Evolutionary conservation across 2,888 invertebrate species (phyloP).

Genomic region (Agriotes lineatus): DNA sequence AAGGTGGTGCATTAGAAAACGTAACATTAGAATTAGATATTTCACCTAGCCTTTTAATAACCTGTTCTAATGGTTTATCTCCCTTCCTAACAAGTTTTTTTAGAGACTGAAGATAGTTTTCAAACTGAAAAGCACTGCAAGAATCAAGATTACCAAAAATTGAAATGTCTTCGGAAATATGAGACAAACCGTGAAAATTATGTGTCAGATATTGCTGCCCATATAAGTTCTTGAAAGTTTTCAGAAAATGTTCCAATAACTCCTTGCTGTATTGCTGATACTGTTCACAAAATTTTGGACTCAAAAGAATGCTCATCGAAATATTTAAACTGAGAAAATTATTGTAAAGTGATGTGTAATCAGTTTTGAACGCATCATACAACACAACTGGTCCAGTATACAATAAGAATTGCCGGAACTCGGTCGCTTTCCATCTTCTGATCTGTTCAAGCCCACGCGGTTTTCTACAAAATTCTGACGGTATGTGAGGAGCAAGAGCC

Average conservation of each 20-base stretch:
- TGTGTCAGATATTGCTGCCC: too few species aligned
- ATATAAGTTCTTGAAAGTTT: too few species aligned
- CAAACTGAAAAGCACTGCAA: slow-evolving; percentile 17
- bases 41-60: slow-evolving; percentile 18
- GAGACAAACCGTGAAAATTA: too few species aligned
- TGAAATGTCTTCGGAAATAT: slow-evolving; percentile 5
- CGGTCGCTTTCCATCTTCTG: slow-evolving; percentile 14
- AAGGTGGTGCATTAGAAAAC: background rate
- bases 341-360: background rate
- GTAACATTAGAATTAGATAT: background rate
- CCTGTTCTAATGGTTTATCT: slow-evolving; percentile 19
- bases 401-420: background rate
- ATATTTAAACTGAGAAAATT: background rate
- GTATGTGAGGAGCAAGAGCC: background rate
- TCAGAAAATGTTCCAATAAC: too few species aligned
- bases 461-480: slow-evolving; percentile 2
- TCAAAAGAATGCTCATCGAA: too few species aligned
- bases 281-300: too few species aligned
- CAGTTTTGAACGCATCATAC: background rate
- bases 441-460: background rate
- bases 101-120: slow-evolving; percentile 3
- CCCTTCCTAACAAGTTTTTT: background rate
- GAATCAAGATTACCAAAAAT: slow-evolving; percentile 10
- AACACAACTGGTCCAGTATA: background rate
- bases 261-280: too few species aligned